Conservation (phyloP, 2,113 vertebrate genomes). For the Laticauda laticaudata region DNA sequence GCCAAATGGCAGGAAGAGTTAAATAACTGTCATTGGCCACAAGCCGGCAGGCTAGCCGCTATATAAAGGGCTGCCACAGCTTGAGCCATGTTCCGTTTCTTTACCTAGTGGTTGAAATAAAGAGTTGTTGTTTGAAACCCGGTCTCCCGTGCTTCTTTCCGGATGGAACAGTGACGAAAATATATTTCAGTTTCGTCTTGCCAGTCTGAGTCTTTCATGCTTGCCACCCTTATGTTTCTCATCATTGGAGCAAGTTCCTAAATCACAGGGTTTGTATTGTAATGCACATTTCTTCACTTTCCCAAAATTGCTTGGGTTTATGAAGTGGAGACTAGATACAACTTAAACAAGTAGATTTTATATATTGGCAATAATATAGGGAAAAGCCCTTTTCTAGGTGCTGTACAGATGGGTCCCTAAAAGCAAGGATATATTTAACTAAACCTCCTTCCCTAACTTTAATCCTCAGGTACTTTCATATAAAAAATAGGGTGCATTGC, state of each 20-base stretch:
- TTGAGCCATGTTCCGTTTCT: too few relatives aligned
- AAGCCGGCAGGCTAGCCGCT: too few relatives aligned
- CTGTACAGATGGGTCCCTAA: neutral
- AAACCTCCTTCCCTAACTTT: neutral
- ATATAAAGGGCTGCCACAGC: too few relatives aligned
- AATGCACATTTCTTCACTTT: neutral
- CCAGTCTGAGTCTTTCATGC: neutral
- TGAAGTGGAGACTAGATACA: neutral
- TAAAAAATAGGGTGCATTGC: neutral
- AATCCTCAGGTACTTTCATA: neutral
- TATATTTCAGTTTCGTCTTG: neutral
- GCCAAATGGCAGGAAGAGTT: too few relatives aligned
- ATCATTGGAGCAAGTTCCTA: neutral
- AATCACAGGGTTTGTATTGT: neutral
- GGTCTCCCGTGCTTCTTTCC: too few relatives aligned
- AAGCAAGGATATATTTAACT: neutral
- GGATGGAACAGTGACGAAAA: neutral
- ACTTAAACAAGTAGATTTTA: neutral
- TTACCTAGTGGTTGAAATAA: too few relatives aligned
- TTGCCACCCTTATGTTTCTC: neutral
- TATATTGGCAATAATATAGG: neutral
- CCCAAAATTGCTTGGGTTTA: neutral
- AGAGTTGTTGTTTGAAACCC: too few relatives aligned
- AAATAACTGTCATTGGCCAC: too few relatives aligned
- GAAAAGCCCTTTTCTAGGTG: neutral